These are phyloP conservation scores for Cryptus viduatorius DNA, from an alignment of 2,888 invertebrate genomes.

Conservation along the genomic window DNA sequence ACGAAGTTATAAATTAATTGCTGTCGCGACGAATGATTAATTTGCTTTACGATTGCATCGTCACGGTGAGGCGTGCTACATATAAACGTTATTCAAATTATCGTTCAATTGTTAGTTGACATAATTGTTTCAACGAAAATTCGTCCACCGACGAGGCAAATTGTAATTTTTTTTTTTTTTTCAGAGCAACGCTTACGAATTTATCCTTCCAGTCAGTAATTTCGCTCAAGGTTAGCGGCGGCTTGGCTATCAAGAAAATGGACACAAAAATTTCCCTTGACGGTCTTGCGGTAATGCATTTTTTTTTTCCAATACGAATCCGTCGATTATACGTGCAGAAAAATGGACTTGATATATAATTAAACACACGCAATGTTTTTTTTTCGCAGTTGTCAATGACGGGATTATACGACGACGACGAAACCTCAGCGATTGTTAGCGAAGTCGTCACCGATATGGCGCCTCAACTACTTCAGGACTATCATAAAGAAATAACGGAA, in stretches of 20 bases:
- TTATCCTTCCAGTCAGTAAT: constrained; percentile 18
- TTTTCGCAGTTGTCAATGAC: constrained; percentile 63
- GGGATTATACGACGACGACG: constrained; percentile 74
- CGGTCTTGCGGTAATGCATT: constrained; percentile 66
- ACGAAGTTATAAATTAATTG: too few species aligned
- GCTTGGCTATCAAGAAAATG: constrained; percentile 42
- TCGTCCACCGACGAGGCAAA: neutral
- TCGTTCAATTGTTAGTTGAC: neutral
- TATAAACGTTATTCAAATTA: too few species aligned
- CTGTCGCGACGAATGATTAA: neutral
- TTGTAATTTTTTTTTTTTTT: constrained; percentile 13
- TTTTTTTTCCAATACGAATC: neutral
- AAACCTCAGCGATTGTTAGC: constrained; percentile 72
- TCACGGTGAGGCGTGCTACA: too few species aligned
- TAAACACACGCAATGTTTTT: neutral
- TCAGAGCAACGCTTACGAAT: constrained; percentile 44
- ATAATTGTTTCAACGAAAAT: neutral
- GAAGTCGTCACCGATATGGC: constrained; percentile 69
- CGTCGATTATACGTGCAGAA: neutral
- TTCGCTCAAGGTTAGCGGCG: neutral
- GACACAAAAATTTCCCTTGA: constrained; percentile 36
- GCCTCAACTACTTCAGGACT: constrained; percentile 71
- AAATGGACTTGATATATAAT: neutral
- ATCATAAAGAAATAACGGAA: constrained; percentile 67
- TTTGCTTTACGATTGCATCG: too few species aligned